Evolutionary conservation across 92 coral and sea anemone genomes (phyloP).

Genomic region (Zoanthus sansibaricus): DNA sequence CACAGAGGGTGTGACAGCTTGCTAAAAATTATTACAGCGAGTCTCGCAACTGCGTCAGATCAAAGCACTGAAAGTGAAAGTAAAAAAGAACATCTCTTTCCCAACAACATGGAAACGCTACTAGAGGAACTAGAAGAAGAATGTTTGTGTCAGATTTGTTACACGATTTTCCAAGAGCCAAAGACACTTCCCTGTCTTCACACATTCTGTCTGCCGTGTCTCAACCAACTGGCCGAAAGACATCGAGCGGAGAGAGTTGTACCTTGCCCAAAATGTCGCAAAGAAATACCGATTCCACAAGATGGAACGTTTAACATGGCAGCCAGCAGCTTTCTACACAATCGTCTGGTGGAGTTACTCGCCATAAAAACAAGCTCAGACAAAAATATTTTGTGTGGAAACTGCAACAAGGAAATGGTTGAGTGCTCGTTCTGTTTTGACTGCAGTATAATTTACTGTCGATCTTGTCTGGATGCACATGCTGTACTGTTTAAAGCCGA

Average conservation of each 20-base stretch:
- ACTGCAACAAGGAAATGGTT: not conserved
- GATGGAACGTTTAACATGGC: constrained; percentile 21
- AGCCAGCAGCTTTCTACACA: not conserved
- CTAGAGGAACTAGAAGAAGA: constrained; percentile 23
- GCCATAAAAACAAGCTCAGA: too few relatives aligned
- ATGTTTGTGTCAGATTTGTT: constrained; percentile 20
- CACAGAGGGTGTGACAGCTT: too few relatives aligned
- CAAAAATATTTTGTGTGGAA: too few relatives aligned
- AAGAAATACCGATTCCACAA: not conserved
- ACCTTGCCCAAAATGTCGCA: too few relatives aligned
- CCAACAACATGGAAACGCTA: not conserved
- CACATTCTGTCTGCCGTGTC: not conserved
- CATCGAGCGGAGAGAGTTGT: too few relatives aligned
- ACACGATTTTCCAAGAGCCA: not conserved
- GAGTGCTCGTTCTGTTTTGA: constrained; percentile 22
- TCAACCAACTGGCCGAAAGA: constrained; percentile 21
- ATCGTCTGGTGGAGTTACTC: too few relatives aligned
- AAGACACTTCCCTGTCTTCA: too few relatives aligned
- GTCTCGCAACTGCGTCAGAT: too few relatives aligned
- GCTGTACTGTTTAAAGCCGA: not conserved
- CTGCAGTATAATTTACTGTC: not conserved
- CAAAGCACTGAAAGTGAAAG: too few relatives aligned
- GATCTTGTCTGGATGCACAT: constrained; percentile 17
- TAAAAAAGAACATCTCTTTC: too few relatives aligned
- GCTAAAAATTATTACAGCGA: too few relatives aligned